These are phyloP conservation scores for Pipistrellus pygmaeus DNA, from an alignment of 2,797 vertebrate species.

Conservation along the genomic window DNA sequence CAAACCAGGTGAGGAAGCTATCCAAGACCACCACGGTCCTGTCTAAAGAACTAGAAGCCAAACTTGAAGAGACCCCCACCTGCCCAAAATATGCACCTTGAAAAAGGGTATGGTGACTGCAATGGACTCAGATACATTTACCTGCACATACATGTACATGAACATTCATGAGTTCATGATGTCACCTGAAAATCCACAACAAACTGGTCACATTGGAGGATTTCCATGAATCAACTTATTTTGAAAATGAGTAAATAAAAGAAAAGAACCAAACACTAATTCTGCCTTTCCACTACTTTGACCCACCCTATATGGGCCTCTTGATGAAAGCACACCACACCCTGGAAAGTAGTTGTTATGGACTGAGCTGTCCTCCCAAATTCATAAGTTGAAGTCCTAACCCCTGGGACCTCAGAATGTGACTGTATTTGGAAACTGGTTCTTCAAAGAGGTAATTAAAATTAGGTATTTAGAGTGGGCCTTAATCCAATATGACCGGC, in stretches of 20 bases:
- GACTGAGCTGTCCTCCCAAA: background rate
- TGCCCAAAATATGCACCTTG: background rate
- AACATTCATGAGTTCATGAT: background rate
- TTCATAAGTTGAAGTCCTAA: background rate
- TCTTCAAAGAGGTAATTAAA: background rate
- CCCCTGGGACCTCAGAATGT: background rate
- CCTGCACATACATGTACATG: background rate
- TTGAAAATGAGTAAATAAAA: conserved; percentile 35
- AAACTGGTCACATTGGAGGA: background rate
- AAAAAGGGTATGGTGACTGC: background rate
- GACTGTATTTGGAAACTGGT: background rate
- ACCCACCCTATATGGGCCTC: background rate
- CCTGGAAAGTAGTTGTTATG: background rate
- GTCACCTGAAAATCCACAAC: background rate
- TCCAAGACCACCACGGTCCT: background rate
- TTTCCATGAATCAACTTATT: background rate
- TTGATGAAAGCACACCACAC: background rate
- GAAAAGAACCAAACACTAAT: conserved; percentile 28
- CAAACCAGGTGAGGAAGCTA: too few species aligned
- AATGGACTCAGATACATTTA: background rate
- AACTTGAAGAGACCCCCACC: background rate
- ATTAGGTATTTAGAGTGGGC: background rate
- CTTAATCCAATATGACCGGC: background rate
- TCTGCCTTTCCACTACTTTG: background rate
- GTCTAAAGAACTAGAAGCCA: background rate